A percentile compares a stretch with the other conserved stretches of the same genome.
phyloP scores from a whole-genome alignment of 2,888 invertebrate species.

The Parthenolecanium corni region DNA sequence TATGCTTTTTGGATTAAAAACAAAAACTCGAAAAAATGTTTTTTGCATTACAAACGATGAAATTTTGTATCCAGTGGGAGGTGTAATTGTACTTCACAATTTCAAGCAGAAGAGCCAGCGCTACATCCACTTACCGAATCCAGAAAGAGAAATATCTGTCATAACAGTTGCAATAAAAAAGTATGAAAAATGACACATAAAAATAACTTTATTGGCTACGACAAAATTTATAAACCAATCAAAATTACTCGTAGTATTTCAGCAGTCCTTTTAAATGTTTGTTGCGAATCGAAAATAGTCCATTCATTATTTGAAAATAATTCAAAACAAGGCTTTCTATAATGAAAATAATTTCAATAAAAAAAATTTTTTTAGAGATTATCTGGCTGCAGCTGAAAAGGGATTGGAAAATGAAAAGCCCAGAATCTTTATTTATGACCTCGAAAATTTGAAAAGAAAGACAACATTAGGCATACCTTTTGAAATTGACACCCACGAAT shows the following conservation, averaged over 20 bases:
- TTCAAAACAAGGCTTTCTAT: too few species aligned
- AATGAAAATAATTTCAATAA: too few species aligned
- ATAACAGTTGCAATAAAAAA: constrained; percentile 55
- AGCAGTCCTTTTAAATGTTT: too few species aligned
- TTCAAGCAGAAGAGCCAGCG: constrained; percentile 58
- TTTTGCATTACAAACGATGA: constrained; percentile 62
- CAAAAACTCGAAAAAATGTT: constrained; percentile 55
- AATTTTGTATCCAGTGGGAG: constrained; percentile 67
- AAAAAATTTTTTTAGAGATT: constrained; percentile 50
- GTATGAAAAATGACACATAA: too few species aligned
- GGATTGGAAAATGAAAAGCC: constrained; percentile 47
- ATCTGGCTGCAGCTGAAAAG: constrained; percentile 44
- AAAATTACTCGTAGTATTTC: too few species aligned
- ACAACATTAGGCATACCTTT: constrained; percentile 54
- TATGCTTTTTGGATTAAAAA: constrained; percentile 52
- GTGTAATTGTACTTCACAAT: constrained; percentile 62
- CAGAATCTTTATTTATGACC: constrained; percentile 57
- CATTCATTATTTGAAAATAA: too few species aligned
- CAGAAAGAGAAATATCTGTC: constrained; percentile 49
- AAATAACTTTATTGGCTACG: too few species aligned
- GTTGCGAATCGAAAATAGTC: too few species aligned
- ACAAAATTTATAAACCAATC: too few species aligned
- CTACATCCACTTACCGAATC: constrained; percentile 56
- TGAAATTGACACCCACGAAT: constrained; percentile 49
- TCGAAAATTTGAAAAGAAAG: constrained; percentile 54